phyloP scores from a whole-genome alignment of 2,797 vertebrate species.

The Xiphophorus birchmanni region DNA sequence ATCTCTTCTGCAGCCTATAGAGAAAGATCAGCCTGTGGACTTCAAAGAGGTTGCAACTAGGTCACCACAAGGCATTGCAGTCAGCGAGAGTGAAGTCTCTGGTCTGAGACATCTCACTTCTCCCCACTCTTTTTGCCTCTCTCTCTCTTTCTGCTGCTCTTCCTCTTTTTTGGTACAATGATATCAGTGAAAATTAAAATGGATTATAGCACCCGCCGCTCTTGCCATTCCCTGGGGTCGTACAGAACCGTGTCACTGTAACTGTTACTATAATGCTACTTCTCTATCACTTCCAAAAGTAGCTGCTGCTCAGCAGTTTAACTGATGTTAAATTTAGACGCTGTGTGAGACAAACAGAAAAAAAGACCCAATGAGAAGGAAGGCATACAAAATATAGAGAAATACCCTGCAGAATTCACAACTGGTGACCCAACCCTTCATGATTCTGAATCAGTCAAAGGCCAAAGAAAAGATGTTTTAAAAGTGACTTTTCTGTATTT shows the following conservation, averaged over 20 bases:
- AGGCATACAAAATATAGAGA: conserved; percentile 36
- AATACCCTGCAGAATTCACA: conserved; percentile 51
- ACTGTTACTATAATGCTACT: conserved; percentile 71
- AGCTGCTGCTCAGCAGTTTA: conserved; percentile 67
- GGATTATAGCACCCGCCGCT: conserved; percentile 66
- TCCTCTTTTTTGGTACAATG: conserved; percentile 55
- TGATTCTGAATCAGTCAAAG: conserved; percentile 61
- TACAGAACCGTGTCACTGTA: conserved; percentile 69
- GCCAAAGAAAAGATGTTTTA: conserved; percentile 59
- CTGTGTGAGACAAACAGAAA: conserved; percentile 29
- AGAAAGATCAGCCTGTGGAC: conserved; percentile 83
- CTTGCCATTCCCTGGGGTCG: conserved; percentile 65
- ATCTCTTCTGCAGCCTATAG: conserved; percentile 75
- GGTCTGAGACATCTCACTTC: conserved; percentile 78
- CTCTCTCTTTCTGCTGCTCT: conserved; percentile 25
- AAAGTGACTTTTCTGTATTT: conserved; percentile 46
- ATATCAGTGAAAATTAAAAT: conserved; percentile 76
- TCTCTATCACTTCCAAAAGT: conserved; percentile 66
- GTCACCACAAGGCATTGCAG: conserved; percentile 82
- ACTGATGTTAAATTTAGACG: conserved; percentile 71
- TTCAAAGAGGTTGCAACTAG: conserved; percentile 88
- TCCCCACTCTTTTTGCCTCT: conserved; percentile 21
- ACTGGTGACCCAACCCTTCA: conserved; percentile 47
- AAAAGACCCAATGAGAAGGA: conserved; percentile 24
- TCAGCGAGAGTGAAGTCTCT: conserved; percentile 74